These are phyloP conservation scores for Labrus mixtus DNA, from an alignment of 2,113 vertebrate genomes.

Conservation along the genomic window DNA sequence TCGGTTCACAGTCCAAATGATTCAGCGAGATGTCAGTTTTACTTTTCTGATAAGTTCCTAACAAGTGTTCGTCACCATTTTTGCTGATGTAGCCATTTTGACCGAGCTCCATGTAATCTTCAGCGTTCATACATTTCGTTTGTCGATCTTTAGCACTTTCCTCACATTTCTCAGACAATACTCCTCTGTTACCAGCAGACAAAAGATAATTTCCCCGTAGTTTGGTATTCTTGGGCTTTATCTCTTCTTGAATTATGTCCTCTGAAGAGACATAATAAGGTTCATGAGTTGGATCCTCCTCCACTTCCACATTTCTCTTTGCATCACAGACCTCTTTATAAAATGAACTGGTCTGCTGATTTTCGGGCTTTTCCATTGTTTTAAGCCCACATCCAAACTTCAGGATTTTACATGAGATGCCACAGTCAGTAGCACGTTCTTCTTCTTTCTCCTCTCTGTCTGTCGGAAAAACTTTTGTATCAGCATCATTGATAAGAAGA, in stretches of 20 bases:
- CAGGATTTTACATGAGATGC: slow-evolving; percentile 49
- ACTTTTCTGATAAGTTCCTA: slow-evolving; percentile 38
- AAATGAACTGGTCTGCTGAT: slow-evolving; percentile 32
- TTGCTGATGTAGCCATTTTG: slow-evolving; percentile 19
- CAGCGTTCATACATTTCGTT: slow-evolving; percentile 41
- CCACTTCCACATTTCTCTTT: slow-evolving; percentile 10
- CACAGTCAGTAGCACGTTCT: slow-evolving; percentile 53
- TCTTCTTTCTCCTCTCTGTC: slow-evolving; percentile 50
- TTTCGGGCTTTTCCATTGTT: slow-evolving; percentile 36
- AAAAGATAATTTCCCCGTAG: not conserved
- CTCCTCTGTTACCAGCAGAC: slow-evolving; percentile 19
- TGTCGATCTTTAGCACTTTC: slow-evolving; percentile 60
- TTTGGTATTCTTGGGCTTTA: slow-evolving; percentile 30
- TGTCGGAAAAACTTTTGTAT: slow-evolving; percentile 15
- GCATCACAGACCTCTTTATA: slow-evolving; percentile 33
- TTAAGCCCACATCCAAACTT: slow-evolving; percentile 49
- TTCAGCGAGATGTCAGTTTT: slow-evolving; percentile 29
- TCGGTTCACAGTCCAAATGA: slow-evolving; percentile 54
- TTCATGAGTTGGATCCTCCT: slow-evolving; percentile 38
- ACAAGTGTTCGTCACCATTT: slow-evolving; percentile 16
- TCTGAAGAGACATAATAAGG: slow-evolving; percentile 68
- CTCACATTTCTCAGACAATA: slow-evolving; percentile 24
- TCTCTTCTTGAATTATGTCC: slow-evolving; percentile 63
- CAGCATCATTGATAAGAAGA: slow-evolving; percentile 15
- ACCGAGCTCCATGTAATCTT: slow-evolving; percentile 53